Conservation (phyloP, 2,797 vertebrate species). For the Siniperca obscura region DNA sequence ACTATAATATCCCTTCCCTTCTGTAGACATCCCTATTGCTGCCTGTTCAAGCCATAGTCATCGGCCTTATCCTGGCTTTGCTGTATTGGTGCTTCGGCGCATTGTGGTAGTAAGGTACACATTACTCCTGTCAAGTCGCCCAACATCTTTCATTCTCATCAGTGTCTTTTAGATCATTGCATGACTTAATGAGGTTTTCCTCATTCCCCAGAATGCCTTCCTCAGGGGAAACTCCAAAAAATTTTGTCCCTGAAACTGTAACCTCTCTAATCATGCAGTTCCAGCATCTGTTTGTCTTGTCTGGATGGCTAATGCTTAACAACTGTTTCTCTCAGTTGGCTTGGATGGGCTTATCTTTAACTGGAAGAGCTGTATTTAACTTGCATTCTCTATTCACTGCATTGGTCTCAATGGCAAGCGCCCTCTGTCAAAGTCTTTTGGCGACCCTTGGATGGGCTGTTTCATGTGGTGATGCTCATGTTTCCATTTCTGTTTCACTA, state of each 20-base stretch:
- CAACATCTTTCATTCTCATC: slow-evolving; percentile 75
- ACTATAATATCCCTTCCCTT: slow-evolving; percentile 98
- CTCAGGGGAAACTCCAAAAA: slow-evolving; percentile 42
- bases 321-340: slow-evolving; percentile 69
- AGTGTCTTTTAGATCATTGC: slow-evolving; percentile 70
- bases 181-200: slow-evolving; percentile 72
- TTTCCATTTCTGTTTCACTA: slow-evolving; percentile 82
- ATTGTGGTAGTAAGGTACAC: slow-evolving; percentile 99
- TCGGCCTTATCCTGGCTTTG: slow-evolving; percentile 99
- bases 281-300: slow-evolving; percentile 87
- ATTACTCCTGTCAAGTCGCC: slow-evolving; percentile 87
- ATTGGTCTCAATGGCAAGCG: slow-evolving; percentile 58
- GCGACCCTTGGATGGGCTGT: slow-evolving; percentile 33
- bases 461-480: slow-evolving; percentile 46
- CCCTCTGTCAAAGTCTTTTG: slow-evolving; percentile 58
- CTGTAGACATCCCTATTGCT: slow-evolving; percentile 98
- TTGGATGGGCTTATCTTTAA: slow-evolving; percentile 67
- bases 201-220: slow-evolving; percentile 61
- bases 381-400: slow-evolving; percentile 50
- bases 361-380: slow-evolving; percentile 48
- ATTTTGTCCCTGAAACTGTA: slow-evolving; percentile 49
- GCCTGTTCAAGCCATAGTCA: slow-evolving; percentile 98
- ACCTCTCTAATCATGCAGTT: slow-evolving; percentile 75
- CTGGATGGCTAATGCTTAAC: slow-evolving; percentile 78
- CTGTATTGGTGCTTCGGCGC: slow-evolving; percentile 99